Evolutionary conservation across 2,113 vertebrate genomes (phyloP), one percentile per base, ranked within the genome.

Genomic region (Copsychus sechellarum): DNA sequence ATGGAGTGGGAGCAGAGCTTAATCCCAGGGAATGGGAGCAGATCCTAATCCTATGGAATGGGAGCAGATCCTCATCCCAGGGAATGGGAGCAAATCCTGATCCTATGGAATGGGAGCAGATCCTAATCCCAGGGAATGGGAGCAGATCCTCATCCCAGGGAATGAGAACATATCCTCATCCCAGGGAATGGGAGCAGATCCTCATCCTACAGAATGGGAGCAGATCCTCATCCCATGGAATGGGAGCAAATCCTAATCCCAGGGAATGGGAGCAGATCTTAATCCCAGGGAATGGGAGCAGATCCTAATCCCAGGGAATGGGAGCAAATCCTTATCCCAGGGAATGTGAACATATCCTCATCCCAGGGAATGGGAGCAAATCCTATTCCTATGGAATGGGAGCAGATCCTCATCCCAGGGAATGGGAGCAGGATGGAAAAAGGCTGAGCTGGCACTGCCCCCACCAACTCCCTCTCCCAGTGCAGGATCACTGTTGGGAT

Each of bases 301-400:
- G 8, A 3, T 10, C 11, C n/a, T n/a, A n/a, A n/a, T n/a, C n/a
- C n/a, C n/a, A n/a, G n/a, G n/a, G n/a, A n/a, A n/a, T n/a, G 69
- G 58, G 61, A 76, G 24, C 34, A 60, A 11, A 3, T 10, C 11
- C 54, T 20, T 5, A 51, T 6, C 56, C 42, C 56, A 24, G 0
- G 5, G 25, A 7, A 65, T 1, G 23, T 43, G 17, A 57, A 6
- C n/a, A 42, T 7, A 3, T 10, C 11, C n/a, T n/a, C n/a, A n/a
- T n/a, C n/a, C n/a, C n/a, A n/a, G n/a, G n/a, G n/a, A n/a, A n/a
- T n/a, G n/a, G n/a, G n/a, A n/a, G n/a, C n/a, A n/a, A n/a, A n/a
- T n/a, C n/a, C n/a, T n/a, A n/a, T n/a, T n/a, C 54, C 33, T n/a
- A 24, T 0, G 5, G 25, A 5, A 65, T 1, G 23, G 53, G 17